These are phyloP conservation scores for Drosophila takahashii DNA, from an alignment of 1,140 invertebrate species.

Conservation along the genomic window DNA sequence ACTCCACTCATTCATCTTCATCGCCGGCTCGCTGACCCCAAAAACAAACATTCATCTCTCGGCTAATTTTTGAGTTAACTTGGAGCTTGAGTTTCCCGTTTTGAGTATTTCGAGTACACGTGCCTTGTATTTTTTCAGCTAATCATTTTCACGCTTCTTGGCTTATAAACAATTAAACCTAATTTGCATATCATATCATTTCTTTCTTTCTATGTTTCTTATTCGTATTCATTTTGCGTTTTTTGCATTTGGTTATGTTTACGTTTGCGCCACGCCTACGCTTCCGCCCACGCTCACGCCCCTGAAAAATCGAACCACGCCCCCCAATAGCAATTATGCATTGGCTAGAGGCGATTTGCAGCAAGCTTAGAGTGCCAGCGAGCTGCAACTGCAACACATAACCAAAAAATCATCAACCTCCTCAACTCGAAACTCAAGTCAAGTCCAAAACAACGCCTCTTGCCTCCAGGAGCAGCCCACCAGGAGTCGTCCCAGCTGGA, in stretches of 20 bases:
- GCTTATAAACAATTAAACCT: constrained; percentile 15
- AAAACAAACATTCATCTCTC: constrained; percentile 29
- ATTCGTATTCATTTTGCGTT: constrained; percentile 4
- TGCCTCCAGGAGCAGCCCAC: constrained; percentile 39
- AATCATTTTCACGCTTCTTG: constrained; percentile 51
- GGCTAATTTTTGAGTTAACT: constrained; percentile 45
- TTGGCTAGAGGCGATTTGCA: constrained; percentile 43
- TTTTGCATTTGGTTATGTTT: constrained; percentile 30
- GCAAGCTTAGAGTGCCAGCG: constrained; percentile 27
- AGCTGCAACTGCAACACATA: constrained; percentile 33
- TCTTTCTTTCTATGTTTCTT: constrained; percentile 6
- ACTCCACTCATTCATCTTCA: constrained; percentile 37
- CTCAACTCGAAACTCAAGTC: constrained; percentile 22
- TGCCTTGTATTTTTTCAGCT: constrained; percentile 20
- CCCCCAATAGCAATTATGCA: constrained; percentile 48
- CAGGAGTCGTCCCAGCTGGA: constrained; percentile 33
- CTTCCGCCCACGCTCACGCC: constrained; percentile 20
- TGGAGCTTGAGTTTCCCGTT: constrained; percentile 5
- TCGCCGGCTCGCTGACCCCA: constrained; percentile 40
- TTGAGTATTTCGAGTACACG: constrained; percentile 10
- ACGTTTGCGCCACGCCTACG: constrained; percentile 49
- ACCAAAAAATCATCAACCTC: constrained; percentile 19
- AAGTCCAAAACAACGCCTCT: constrained; percentile 24
- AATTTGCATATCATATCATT: constrained; percentile 46
- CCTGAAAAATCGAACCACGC: constrained; percentile 7